Base-by-base conservation (phyloP, 2,113 vertebrate species). In the Melanocharis versteri region DNA sequence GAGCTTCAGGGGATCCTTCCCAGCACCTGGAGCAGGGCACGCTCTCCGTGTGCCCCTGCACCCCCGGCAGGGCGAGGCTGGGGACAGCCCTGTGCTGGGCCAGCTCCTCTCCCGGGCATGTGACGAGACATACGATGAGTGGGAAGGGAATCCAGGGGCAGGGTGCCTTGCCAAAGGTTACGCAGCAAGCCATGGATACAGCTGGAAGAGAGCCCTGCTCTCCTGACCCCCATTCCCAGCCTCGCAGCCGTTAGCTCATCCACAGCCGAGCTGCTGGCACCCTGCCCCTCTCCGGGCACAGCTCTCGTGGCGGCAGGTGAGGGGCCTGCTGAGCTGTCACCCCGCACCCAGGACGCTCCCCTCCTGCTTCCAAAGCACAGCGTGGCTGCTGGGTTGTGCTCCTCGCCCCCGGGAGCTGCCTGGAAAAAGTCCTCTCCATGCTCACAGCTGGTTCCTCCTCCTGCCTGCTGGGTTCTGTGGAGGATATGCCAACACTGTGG, bases 171-270 rank as follows among this genome's bases (percentile, higher is more conserved):
- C 84, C 87, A 92, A 91, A 94, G 93, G 95, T 93, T 83, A 47
- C 66, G 0, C 93, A 95, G 93, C 93, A 69, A 31, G 82, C 64
- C 76, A 40, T 3, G 7, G 82, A 42, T 91, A 40, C 78, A 92
- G 91, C 95, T 95, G 95, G 94, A 94, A 95, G 72, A 39, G 40
- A 93, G 94, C 91, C 91, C 94, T 94, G 3, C 2, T 56, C 87
- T 93, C 82, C 78, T 83, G 85, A 60, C 71, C 94, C 83, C 83
- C 75, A 4, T 73, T 77, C 22, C 75, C 85, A 86, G 75, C 0
- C 1, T 51, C 40, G 33, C 84, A 71, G 77, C 76, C 47, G 4
- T 92, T 23, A 58, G 91, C 83, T 96, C 91, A 73, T 28, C 82
- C 54, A 0, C 78, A 40, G 84, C 15, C 64, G 7, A 5, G 68